phyloP scores from a whole-genome alignment of 2,113 vertebrate species.

The Poicephalus gulielmi region DNA sequence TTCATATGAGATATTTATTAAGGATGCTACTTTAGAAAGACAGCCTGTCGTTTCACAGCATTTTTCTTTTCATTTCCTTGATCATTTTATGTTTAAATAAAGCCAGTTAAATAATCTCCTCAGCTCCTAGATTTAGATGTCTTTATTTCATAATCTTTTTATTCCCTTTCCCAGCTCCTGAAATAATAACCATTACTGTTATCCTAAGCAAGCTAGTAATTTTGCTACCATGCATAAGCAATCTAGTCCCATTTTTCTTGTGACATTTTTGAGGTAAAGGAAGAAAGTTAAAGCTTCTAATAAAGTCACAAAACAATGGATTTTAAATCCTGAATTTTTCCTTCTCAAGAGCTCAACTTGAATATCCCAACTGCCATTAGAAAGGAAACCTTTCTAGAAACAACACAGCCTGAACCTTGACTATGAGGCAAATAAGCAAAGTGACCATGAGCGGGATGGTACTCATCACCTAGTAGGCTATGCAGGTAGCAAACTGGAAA shows the following conservation, averaged over 20 bases:
- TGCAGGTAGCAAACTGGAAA: background rate
- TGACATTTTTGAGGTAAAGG: background rate
- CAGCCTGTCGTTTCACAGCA: background rate
- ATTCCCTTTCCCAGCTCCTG: background rate
- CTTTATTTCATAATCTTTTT: background rate
- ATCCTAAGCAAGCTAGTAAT: background rate
- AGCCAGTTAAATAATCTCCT: background rate
- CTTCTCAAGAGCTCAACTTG: background rate
- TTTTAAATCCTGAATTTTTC: background rate
- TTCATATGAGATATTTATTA: background rate
- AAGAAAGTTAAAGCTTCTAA: background rate
- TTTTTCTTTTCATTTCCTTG: constrained; percentile 5
- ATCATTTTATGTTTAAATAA: background rate
- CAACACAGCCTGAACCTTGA: background rate
- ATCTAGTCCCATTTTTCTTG: background rate
- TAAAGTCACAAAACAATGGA: background rate
- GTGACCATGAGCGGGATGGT: background rate
- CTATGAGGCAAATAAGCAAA: background rate
- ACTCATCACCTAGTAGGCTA: background rate
- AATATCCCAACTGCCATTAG: background rate
- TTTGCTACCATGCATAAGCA: background rate
- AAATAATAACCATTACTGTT: background rate
- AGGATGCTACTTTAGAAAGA: background rate
- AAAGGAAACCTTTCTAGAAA: background rate
- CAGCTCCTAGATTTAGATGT: background rate